Evolutionary conservation across 2,888 invertebrate species (phyloP).

Genomic region (Carabus problematicus): DNA sequence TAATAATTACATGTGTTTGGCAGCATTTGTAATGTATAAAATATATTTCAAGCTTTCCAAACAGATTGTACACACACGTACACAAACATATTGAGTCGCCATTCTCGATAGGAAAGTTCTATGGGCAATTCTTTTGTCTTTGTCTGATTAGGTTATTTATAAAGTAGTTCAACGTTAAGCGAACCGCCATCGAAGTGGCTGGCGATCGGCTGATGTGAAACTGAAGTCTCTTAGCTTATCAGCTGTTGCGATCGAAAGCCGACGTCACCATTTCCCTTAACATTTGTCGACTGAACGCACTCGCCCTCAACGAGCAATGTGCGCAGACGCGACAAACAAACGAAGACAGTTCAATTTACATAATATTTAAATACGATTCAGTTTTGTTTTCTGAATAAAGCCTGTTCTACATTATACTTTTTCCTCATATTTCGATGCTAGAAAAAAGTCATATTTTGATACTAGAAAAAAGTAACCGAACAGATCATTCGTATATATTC

Average conservation of each 20-base stretch:
- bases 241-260: slow-evolving; percentile 27
- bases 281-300: slow-evolving; percentile 28
- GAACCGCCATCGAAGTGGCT: slow-evolving; percentile 15
- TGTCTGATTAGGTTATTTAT: slow-evolving; percentile 34
- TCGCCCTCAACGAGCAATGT: background rate
- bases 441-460: too few relatives aligned
- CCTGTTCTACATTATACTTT: too few relatives aligned
- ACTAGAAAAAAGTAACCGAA: too few relatives aligned
- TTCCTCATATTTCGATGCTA: too few relatives aligned
- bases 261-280: slow-evolving; percentile 13
- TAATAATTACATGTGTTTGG: too few relatives aligned
- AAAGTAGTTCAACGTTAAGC: slow-evolving; percentile 28
- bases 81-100: background rate
- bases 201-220: slow-evolving; percentile 4
- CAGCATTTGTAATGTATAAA: background rate
- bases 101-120: slow-evolving; percentile 6
- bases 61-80: background rate
- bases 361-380: too few relatives aligned
- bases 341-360: background rate
- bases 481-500: too few relatives aligned
- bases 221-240: slow-evolving; percentile 24
- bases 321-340: background rate
- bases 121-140: slow-evolving; percentile 24
- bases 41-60: too few relatives aligned
- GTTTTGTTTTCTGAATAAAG: too few relatives aligned